These are phyloP conservation scores for Gymnothorax reevesii DNA, from an alignment of 2,797 vertebrate genomes.

Conservation along the genomic window DNA sequence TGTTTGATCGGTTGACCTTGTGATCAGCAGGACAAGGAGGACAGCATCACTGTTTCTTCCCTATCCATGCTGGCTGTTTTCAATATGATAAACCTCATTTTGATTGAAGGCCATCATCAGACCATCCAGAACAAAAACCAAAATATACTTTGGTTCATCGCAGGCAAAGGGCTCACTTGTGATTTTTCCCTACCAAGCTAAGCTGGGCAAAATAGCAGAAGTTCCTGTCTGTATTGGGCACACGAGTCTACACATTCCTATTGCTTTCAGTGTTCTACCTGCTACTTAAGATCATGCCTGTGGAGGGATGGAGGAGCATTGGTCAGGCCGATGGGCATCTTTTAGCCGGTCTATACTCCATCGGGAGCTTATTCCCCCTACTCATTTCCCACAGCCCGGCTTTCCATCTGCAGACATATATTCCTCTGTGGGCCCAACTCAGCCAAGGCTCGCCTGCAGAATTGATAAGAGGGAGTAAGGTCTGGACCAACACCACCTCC, in stretches of 20 bases:
- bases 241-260: not conserved
- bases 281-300: not conserved
- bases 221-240: not conserved
- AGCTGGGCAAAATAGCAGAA: not conserved
- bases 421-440: not conserved
- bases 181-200: not conserved
- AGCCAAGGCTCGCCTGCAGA: not conserved
- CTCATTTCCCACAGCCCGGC: not conserved
- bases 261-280: not conserved
- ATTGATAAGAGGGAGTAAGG: constrained; percentile 6
- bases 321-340: not conserved
- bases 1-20: not conserved
- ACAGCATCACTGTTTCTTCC: not conserved
- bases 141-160: too few species aligned
- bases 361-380: not conserved
- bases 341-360: constrained; percentile 4
- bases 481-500: not conserved
- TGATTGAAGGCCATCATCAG: not conserved
- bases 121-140: not conserved
- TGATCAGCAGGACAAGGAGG: not conserved
- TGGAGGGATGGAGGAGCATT: not conserved
- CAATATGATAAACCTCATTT: not conserved
- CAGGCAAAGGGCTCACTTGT: not conserved
- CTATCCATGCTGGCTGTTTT: not conserved
- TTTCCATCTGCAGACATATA: not conserved